These are phyloP conservation scores for Fringilla coelebs DNA, from an alignment of 2,797 vertebrate species.

Conservation along the genomic window DNA sequence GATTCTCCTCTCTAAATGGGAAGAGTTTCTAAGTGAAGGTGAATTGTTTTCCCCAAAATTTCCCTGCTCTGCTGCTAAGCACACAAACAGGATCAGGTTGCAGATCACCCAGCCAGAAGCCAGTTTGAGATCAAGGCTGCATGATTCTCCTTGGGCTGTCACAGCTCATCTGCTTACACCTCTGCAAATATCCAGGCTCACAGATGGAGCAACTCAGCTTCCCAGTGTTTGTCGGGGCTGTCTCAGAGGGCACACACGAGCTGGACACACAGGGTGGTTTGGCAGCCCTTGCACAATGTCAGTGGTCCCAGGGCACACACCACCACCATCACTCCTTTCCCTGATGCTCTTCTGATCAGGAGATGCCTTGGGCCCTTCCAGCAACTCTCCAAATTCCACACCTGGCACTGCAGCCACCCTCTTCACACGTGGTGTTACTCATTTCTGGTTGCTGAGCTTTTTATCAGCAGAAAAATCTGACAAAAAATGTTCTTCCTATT, in stretches of 20 bases:
- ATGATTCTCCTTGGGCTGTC: not conserved
- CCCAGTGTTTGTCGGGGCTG: not conserved
- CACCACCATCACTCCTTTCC: fast-evolving
- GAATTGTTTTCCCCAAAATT: not conserved
- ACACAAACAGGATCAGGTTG: not conserved
- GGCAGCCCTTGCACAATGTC: not conserved
- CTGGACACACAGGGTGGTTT: fast-evolving
- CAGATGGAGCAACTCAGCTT: not conserved
- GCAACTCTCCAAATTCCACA: not conserved
- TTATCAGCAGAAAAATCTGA: not conserved
- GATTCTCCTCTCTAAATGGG: not conserved
- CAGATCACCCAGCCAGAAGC: not conserved
- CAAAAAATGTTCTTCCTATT: not conserved
- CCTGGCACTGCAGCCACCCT: not conserved
- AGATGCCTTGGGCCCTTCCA: not conserved
- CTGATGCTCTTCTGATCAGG: not conserved
- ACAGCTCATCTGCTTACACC: not conserved
- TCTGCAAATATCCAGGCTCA: not conserved
- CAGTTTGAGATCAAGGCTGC: not conserved
- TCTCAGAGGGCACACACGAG: fast-evolving
- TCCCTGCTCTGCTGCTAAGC: not conserved
- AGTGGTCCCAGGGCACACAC: not conserved
- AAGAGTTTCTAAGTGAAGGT: not conserved
- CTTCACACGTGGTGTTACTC: fast-evolving
- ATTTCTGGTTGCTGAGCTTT: not conserved